Base-by-base conservation (phyloP, 1,140 invertebrate species). In the Maniola jurtina region DNA sequence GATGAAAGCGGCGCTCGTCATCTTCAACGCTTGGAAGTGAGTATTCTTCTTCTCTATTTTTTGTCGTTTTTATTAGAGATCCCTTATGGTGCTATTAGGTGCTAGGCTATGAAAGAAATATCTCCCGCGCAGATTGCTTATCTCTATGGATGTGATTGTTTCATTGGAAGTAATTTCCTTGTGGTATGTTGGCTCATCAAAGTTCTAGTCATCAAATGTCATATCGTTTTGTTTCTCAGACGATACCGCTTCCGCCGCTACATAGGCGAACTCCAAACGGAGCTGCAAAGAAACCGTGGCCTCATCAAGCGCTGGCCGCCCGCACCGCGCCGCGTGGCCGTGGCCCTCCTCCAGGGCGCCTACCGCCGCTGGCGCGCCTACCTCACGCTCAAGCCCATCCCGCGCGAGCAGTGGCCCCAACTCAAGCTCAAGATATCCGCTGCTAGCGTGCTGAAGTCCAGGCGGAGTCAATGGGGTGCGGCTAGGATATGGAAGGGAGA, bases 401-500 rank as follows among this genome's bases (percentile, higher is more conserved):
- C 97, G 0, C 88, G 96, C 61, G 93, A 93, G 64, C 96, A 99
- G 80, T 97, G 97, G 96, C 95, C 97, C 0, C 95, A 97, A 81
- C 92, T 99, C 52, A 98, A 92, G 93, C 86, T 94, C 61, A 92
- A 96, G 92, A 95, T 98, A 70, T 93, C 94, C 15, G 96, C 97
- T 0, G 96, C 95, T 15, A 94, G 95, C 54, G 94, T 93, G 6
- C 88, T 99, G 11, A 92, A 93, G 57, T 94, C 95, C 0, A 94
- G 96, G 65, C 93, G 98, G 40, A 78, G 89, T 2, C 92, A 96
- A 60, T 99, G 97, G 95, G 98, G 98, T 0, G 94, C 96, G 56
- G 92, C 93, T 5, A 91, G 97, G 35, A 93, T 94, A 67, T 99
- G 98, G 98, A 92, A 95, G 70, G 98, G 98, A 35, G 98, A 99